Base-by-base conservation (phyloP, 2,113 vertebrate species). In the Maylandia zebra region DNA sequence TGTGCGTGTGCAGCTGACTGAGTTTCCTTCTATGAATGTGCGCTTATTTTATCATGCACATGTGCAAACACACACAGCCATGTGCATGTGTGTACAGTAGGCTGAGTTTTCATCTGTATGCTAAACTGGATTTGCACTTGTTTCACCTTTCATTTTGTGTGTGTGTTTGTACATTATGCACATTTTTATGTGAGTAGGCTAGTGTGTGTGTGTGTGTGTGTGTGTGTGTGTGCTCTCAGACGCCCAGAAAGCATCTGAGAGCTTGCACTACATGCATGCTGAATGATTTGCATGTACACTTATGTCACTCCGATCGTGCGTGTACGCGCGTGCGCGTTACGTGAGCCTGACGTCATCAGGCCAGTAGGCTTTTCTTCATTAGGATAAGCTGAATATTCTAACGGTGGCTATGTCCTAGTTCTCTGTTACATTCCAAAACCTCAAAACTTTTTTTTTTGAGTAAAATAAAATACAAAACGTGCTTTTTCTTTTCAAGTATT, bases 401-500 rank as follows among this genome's bases (percentile, higher is more conserved):
- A 16, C 22, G 5, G 41, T 76, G 69, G 22, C 13, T 11, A 16
- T 27, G 41, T 45, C 14, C 14, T 3, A 24, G 6, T 34, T 74
- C 24, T 55, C 32, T 30, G 61, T 53, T 27, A 24, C 8, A 27
- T 50, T 14, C 10, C 24, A 14, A 78, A 64, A 55, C 24, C 38
- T 30, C 19, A 11, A 7, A 56, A 66, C 43, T 22, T 59, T 76
- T 56, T 22, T 10, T 12, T 27, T 11, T 6, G 16, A 52, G 19
- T 8, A 69, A 14, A 41, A 17, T 41, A 57, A 87, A 91, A 89
- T 50, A 88, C 9, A 16, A 88, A 48, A 45, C 3, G 6, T 12
- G 38, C 30, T 22, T 80, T 88, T 89, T 86, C 88, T 86, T 76
- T 76, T 76, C 24, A 96, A 96, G 90, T 95, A 97, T 97, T 97